phyloP scores from a whole-genome alignment of 2,888 invertebrate genomes.

The Chrysolina americana region DNA sequence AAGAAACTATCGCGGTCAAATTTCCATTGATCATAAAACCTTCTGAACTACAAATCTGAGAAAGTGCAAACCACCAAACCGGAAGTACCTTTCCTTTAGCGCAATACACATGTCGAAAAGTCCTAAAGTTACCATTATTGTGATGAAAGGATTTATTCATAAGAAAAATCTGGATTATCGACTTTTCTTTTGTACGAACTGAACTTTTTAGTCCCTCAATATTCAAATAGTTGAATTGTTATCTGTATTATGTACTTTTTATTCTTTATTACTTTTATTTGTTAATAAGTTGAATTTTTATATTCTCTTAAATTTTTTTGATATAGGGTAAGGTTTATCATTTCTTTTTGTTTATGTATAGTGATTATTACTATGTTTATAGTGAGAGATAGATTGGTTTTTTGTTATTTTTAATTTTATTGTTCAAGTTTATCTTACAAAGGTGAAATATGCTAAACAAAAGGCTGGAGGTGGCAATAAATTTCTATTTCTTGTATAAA shows the following conservation, averaged over 20 bases:
- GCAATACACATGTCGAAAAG: background rate
- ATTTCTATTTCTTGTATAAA: slow-evolving; percentile 48
- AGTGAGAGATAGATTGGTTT: slow-evolving; percentile 37
- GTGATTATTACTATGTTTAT: slow-evolving; percentile 27
- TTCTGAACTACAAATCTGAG: too few relatives aligned
- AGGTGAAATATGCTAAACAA: slow-evolving; percentile 45
- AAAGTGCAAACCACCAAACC: too few relatives aligned
- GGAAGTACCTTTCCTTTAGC: background rate
- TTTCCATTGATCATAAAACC: too few relatives aligned
- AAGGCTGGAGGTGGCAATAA: slow-evolving; percentile 69
- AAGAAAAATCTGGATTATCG: too few relatives aligned
- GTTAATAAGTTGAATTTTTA: slow-evolving; percentile 9
- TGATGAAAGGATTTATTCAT: background rate
- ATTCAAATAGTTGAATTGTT: slow-evolving; percentile 30
- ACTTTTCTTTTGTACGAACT: background rate
- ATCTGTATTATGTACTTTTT: slow-evolving; percentile 27
- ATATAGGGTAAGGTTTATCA: slow-evolving; percentile 32
- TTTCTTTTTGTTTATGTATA: slow-evolving; percentile 35
- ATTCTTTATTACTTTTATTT: slow-evolving; percentile 15
- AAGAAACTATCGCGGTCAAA: too few relatives aligned
- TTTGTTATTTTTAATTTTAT: slow-evolving; percentile 44
- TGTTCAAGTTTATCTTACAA: slow-evolving; percentile 44
- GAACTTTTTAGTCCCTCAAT: background rate
- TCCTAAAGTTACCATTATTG: background rate
- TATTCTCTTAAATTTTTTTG: slow-evolving; percentile 27